A percentile compares a stretch with the other conserved stretches of the same genome.
phyloP scores from a whole-genome alignment of 2,888 invertebrate species.

The Rhogogaster chlorosoma region DNA sequence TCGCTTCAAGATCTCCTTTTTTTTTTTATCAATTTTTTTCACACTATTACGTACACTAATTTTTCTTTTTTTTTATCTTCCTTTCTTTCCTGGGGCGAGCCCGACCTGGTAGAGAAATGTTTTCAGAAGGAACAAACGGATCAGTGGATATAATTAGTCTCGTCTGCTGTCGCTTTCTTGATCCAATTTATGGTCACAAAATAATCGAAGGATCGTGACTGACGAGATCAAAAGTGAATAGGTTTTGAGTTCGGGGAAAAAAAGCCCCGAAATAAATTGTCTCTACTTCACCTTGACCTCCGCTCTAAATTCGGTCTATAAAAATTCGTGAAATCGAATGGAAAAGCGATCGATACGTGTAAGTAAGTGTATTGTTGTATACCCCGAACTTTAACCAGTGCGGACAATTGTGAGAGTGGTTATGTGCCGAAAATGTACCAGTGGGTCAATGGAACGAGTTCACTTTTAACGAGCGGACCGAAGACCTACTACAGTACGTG shows the following conservation, averaged over 20 bases:
- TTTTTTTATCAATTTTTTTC: background rate
- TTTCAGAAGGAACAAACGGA: background rate
- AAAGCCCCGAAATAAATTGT: background rate
- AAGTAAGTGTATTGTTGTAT: background rate
- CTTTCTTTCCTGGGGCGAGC: background rate
- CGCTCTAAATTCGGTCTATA: background rate
- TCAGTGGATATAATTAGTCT: background rate
- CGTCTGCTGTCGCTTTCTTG: background rate
- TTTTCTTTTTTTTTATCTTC: background rate
- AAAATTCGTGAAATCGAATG: background rate
- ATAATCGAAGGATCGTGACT: background rate
- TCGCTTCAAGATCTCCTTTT: constrained; percentile 4
- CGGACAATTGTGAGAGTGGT: constrained; percentile 46
- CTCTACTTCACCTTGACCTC: background rate
- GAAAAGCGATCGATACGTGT: background rate
- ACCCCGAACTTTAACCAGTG: background rate
- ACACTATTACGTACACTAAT: background rate
- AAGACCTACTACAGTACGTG: constrained; percentile 13
- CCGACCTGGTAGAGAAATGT: background rate
- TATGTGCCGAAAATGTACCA: constrained; percentile 69
- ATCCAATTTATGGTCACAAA: background rate
- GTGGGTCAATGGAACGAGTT: constrained; percentile 71
- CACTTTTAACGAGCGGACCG: constrained; percentile 67
- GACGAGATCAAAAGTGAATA: background rate
- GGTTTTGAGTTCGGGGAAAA: background rate